Base-by-base conservation (phyloP, 2,888 invertebrate genomes). In the Drosophila cognata region DNA sequence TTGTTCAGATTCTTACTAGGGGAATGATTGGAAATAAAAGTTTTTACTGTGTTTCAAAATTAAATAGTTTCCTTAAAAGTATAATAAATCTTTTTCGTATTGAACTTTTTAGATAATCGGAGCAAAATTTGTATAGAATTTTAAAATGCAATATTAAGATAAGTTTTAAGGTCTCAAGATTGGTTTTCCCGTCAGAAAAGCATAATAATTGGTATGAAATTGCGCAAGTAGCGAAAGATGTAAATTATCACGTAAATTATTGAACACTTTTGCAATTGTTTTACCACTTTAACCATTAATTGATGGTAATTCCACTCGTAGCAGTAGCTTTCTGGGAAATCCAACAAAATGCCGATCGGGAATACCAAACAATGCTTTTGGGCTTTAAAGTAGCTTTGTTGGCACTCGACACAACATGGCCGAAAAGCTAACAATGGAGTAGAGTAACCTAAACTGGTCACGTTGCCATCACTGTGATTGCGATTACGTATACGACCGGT, bases 341-440 rank as follows among this genome's bases (percentile, higher is more conserved):
- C 73, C 77, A 35, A 59, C 31, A 55, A 68, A 77, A 68, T 62
- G 50, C 72, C 43, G 36, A n/a, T 16, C n/a, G 64, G 43, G 21
- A 48, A 71, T 50, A 56, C 56, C 46, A 63, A 63, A 60, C 60
- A 69, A 64, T 74, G 70, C 50, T 58, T 53, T 64, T 56, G 71
- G 75, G 88, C 85, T 60, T 88, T 75, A 80, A 79, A 81, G 76
- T 78, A 57, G 88, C 83, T 84, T 84, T 88, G 78, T 48, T 60
- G 56, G 78, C 79, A 84, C 84, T 84, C 78, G 83, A 84, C 67
- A 84, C 65, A 84, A 81, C 84, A 88, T 84, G 86, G 88, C 80
- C 77, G 41, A 78, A 75, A 75, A 83, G 74, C 57, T 61, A 58
- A 48, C 46, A 57, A 57, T 18, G n/a, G 21, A 33, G 33, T 55